Evolutionary conservation across 1,140 invertebrate species (phyloP).

Genomic region (Brachionus paranguensis): DNA sequence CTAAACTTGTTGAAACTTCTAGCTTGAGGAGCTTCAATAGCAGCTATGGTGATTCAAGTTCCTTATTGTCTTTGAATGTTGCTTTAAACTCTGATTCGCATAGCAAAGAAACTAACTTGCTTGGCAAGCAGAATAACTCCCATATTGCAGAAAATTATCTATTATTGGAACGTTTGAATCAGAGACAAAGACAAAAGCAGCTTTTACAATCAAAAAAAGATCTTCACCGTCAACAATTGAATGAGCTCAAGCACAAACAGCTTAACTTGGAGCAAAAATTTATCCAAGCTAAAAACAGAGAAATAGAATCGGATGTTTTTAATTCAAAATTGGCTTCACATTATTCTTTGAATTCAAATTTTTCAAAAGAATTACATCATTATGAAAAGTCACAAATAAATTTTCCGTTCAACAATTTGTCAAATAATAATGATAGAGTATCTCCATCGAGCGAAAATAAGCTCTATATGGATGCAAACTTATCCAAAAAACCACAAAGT

Average conservation of each 20-base stretch:
- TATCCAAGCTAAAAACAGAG: background rate
- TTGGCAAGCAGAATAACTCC: background rate
- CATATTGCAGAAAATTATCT: background rate
- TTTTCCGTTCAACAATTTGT: background rate
- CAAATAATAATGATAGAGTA: background rate
- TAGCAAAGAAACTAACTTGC: background rate
- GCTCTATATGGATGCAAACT: background rate
- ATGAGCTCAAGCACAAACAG: background rate
- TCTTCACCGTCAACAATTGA: background rate
- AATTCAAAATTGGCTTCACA: slow-evolving; percentile 22
- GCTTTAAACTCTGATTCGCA: background rate
- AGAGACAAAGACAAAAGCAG: slow-evolving; percentile 10
- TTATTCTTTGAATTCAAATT: slow-evolving; percentile 10
- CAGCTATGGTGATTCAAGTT: slow-evolving; percentile 1
- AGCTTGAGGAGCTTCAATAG: slow-evolving; percentile 14
- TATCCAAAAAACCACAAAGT: background rate
- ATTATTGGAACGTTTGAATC: slow-evolving; percentile 6
- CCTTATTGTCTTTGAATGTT: background rate
- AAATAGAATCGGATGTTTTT: background rate
- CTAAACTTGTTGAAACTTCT: background rate
- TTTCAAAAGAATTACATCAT: background rate
- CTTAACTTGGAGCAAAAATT: background rate
- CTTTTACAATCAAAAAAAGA: slow-evolving; percentile 10
- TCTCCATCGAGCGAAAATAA: background rate
- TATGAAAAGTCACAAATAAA: background rate